Evolutionary conservation across 2,113 vertebrate genomes (phyloP), one percentile per base, ranked within the genome.

Genomic region (Cepphus grylle): DNA sequence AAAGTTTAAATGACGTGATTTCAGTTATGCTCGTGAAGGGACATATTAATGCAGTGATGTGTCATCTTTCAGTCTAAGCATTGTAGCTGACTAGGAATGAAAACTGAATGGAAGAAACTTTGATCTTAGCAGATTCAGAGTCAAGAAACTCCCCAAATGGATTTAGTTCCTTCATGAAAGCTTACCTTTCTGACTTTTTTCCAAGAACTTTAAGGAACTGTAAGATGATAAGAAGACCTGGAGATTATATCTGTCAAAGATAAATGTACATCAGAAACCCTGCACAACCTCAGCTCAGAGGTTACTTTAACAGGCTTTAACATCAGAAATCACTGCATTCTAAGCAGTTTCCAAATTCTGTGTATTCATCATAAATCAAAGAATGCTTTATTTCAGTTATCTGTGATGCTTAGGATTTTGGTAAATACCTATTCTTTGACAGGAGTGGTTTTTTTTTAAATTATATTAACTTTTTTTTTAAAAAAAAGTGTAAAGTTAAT

Each of bases 191-290:
- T 87, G 65, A 29, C 66, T 82, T 81, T 42, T 61, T 50, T 59
- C 6, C 56, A 56, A 56, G 61, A 79, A 63, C 42, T 80, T 62
- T 59, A 53, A 89, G 73, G 77, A 81, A 30, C 56, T 65, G 53
- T 61, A 55, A 93, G 70, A 42, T 93, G 84, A 49, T 90, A 20
- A 45, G 22, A 61, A 91, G 21, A 66, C 36, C 67, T 17, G 12
- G 40, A 89, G 88, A 90, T 95, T 94, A 40, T 26, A 81, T 25
- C 81, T 93, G 87, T 73, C 92, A 95, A 84, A 80, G 90, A 80
- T 53, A 69, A 95, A 88, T 50, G 53, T 59, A 49, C 83, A 40
- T 88, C 81, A 82, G 78, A 90, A 79, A 65, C 73, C 61, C 47
- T 56, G 65, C 26, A 18, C 30, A 72, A 2, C 56, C 66, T 65